phyloP scores from a whole-genome alignment of 2,797 vertebrate genomes.

The Crocodylus rhombifer region DNA sequence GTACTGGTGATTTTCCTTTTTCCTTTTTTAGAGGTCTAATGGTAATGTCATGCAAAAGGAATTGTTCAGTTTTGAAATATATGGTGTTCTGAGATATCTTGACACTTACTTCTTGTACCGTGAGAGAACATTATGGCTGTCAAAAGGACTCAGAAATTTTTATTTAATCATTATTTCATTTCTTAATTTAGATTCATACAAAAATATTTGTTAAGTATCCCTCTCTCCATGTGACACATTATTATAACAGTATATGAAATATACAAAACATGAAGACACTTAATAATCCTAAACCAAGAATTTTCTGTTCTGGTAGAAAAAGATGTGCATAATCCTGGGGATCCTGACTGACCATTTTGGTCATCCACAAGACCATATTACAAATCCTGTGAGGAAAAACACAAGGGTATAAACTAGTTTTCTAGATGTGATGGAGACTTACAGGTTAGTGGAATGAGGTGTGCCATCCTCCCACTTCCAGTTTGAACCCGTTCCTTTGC shows the following conservation, averaged over 20 bases:
- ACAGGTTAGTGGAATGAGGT: neutral
- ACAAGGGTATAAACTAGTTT: neutral
- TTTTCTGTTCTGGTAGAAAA: too few relatives aligned
- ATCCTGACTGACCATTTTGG: neutral
- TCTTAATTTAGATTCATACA: neutral
- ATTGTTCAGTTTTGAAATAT: neutral
- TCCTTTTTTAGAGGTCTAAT: neutral
- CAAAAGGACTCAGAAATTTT: neutral
- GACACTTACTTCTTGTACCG: neutral
- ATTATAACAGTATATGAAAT: neutral
- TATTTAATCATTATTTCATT: neutral
- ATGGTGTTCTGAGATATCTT: neutral
- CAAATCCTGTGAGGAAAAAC: neutral
- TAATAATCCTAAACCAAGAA: neutral
- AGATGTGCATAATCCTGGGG: too few relatives aligned
- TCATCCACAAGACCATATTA: neutral
- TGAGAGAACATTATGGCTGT: neutral
- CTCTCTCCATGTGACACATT: neutral
- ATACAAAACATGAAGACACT: neutral
- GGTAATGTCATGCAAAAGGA: neutral
- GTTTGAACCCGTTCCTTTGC: neutral
- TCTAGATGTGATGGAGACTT: neutral
- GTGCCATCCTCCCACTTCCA: neutral
- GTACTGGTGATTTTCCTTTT: neutral
- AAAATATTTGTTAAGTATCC: neutral